These are phyloP conservation scores for Esox niger DNA, from an alignment of 2,113 vertebrate species.

Conservation along the genomic window DNA sequence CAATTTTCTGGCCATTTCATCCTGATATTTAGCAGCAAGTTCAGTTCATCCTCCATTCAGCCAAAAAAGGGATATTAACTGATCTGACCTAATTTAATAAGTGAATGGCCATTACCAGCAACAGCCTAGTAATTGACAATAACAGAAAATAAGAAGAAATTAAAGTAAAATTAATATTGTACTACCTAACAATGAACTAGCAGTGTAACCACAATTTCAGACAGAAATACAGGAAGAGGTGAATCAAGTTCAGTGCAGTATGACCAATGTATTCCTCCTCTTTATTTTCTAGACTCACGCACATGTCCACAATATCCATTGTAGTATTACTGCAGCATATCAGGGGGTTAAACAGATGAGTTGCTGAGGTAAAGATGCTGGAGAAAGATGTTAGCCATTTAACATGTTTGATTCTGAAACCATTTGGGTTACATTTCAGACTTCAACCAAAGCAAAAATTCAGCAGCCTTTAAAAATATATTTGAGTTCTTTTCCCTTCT, in stretches of 20 bases:
- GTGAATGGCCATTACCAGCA: not conserved
- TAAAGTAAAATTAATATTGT: not conserved
- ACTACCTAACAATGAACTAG: too few species aligned
- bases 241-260: too few species aligned
- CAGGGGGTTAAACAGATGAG: not conserved
- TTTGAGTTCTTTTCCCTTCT: too few species aligned
- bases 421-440: too few species aligned
- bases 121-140: not conserved
- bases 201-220: too few species aligned
- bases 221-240: too few species aligned
- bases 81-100: not conserved
- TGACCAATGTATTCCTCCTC: too few species aligned
- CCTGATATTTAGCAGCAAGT: constrained; percentile 33
- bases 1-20: constrained; percentile 13
- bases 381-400: not conserved
- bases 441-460: too few species aligned
- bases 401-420: not conserved
- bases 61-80: constrained; percentile 9
- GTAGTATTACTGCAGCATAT: not conserved
- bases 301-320: not conserved
- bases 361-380: not conserved
- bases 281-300: too few species aligned
- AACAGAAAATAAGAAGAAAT: not conserved
- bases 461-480: too few species aligned
- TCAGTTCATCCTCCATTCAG: constrained; percentile 26